Base-by-base conservation (phyloP, 2,888 invertebrate genomes). In the Thymelicus lineola region DNA sequence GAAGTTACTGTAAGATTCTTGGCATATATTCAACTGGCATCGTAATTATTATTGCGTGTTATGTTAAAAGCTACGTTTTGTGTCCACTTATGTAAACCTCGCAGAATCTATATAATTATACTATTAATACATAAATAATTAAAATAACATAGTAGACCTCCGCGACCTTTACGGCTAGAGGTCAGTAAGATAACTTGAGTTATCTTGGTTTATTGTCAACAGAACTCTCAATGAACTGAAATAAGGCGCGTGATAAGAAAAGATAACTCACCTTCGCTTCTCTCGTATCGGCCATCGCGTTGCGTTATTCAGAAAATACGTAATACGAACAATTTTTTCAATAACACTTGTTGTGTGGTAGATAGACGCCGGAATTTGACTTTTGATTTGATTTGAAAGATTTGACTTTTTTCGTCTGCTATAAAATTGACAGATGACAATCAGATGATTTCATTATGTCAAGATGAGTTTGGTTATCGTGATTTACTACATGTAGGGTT, bases 181-280 rank as follows among this genome's bases (percentile, higher is more conserved):
- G 69, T 70, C 69, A 70, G 60, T 59, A 50, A 50, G 69, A 64
- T 62, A 69, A 50, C 6, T 38, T 20, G 20, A 48, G 7, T 20
- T 68, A 55, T 68, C 57, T 28, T 46, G n/a, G 58, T 58, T 69
- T 63, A 58, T 59, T 14, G 50, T 63, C 58, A 48, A 15, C 48
- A 63, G 17, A 60, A 48, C 57, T 36, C 46, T 57, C n/a, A 69
- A 45, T 63, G 57, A 45, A 36, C 17, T 45, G 35, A 42, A 42
- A 28, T 28, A 20, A 17, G 42, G 38, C 58, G 14, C 20, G 17
- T 15, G 69, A 69, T 69, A 69, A 69, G 38, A 63, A 38, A 10
- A 59, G 69, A 69, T 69, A 63, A 17, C 38, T 58, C 59, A 69
- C 69, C 69, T 69, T 69, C 38, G 69, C 63, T 63, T 69, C 69